Evolutionary conservation across 2,888 invertebrate genomes (phyloP).

Genomic region (Icerya purchasi): DNA sequence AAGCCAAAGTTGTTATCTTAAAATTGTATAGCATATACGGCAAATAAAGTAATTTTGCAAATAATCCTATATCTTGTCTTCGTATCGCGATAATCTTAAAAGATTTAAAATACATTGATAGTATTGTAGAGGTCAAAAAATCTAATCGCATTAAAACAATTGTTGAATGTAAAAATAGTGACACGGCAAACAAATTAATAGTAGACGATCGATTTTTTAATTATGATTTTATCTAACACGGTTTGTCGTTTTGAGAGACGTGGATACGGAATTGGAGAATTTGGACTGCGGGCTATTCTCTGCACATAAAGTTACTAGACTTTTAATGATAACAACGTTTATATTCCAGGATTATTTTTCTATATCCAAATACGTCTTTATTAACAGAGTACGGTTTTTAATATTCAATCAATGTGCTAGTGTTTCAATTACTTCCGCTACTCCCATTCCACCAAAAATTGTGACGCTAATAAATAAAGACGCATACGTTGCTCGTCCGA

Average conservation of each 20-base stretch:
- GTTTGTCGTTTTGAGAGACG: no score
- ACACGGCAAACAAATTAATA: not conserved
- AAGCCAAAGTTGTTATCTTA: not conserved
- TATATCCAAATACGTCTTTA: not conserved
- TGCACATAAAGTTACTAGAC: not conserved
- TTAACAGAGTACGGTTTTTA: not conserved
- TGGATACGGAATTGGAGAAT: not conserved
- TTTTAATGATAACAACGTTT: not conserved
- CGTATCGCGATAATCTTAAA: not conserved
- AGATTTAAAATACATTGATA: not conserved
- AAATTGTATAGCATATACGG: not conserved
- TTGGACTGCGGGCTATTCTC: no score
- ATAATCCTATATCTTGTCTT: not conserved
- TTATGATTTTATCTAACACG: not conserved
- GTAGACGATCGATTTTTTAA: not conserved
- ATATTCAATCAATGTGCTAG: not conserved
- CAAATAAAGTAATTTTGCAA: not conserved
- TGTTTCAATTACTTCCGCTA: not conserved
- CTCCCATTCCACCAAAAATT: not conserved
- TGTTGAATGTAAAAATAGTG: not conserved
- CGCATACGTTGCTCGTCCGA: not conserved
- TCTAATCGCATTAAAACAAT: not conserved
- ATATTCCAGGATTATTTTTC: not conserved
- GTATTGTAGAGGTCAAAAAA: not conserved
- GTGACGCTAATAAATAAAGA: not conserved